Base-by-base conservation (phyloP, 2,797 vertebrate genomes). In the Chaunax sp. region DNA sequence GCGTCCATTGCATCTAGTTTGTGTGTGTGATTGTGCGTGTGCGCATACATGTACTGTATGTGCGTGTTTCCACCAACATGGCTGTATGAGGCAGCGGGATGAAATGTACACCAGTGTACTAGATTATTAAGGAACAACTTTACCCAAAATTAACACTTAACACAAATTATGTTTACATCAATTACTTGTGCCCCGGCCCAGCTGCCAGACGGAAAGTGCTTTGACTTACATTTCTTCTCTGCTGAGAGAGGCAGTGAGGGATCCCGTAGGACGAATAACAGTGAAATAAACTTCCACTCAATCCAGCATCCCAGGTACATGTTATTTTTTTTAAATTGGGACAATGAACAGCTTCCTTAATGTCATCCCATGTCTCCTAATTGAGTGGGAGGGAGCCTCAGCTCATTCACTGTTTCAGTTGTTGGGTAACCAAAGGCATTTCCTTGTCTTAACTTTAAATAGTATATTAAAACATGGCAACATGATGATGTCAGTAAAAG, bases 101-200 rank as follows among this genome's bases (percentile, higher is more conserved):
- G 38, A 47, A 75, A 54, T 22, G 6, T 12, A 35, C 46, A 19
- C 15, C 18, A 18, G 14, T 51, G 13, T 23, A 47, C 57, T 62
- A 43, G 33, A 69, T 72, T 55, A 69, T 66, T 73, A 11, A 63
- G 40, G 22, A 69, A 6, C 25, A 47, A 46, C 47, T 53, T 23
- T 44, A 68, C 60, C 41, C 10, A 52, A 55, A 74, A 56, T 6
- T 64, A 64, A 68, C 20, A 69, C 19, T 44, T 22, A 14, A 51
- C 40, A n/a, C 44, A 68, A 5, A 50, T n/a, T n/a, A n/a, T 41
- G 47, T 63, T 12, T 20, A 61, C 18, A 22, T 12, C 7, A 60
- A 35, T 28, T 37, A 5, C 8, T 62, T 65, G 19, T 23, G 71
- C 19, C n/a, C 18, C 25, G 16, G 9, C 44, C 4, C 10, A 13